phyloP scores from a whole-genome alignment of 2,113 vertebrate species.

The Amblyopsis rosae region DNA sequence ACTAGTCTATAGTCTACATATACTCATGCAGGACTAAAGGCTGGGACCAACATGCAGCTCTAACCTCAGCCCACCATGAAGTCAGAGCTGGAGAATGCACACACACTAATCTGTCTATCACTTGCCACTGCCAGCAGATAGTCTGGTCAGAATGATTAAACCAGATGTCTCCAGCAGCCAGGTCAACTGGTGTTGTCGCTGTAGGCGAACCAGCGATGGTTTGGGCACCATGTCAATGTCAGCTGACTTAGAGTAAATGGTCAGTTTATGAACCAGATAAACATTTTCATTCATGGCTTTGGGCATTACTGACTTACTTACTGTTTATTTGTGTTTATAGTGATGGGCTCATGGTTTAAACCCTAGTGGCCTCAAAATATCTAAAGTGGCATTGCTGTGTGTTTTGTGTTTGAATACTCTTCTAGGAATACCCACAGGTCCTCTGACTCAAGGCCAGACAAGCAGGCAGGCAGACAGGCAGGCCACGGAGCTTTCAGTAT shows the following conservation, averaged over 20 bases:
- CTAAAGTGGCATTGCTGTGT: background rate
- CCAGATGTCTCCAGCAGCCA: background rate
- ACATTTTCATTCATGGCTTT: too few relatives aligned
- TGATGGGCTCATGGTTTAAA: too few relatives aligned
- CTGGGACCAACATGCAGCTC: background rate
- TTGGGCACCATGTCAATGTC: background rate
- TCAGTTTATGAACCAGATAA: background rate
- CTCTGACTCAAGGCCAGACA: background rate
- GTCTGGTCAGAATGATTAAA: background rate
- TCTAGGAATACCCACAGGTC: constrained; percentile 18
- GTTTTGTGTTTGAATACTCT: background rate
- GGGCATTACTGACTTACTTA: too few relatives aligned
- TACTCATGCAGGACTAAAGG: background rate
- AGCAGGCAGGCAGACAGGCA: background rate
- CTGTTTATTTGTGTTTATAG: too few relatives aligned
- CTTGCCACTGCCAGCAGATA: background rate
- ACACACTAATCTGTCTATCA: constrained; percentile 1
- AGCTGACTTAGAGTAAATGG: background rate
- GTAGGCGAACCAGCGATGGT: background rate
- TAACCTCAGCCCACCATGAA: background rate
- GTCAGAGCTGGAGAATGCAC: background rate
- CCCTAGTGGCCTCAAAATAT: too few relatives aligned
- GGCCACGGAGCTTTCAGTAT: background rate
- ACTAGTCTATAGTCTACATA: background rate
- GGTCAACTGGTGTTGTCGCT: background rate